Base-by-base conservation (phyloP, 2,888 invertebrate species). In the Nycteola revayana region DNA sequence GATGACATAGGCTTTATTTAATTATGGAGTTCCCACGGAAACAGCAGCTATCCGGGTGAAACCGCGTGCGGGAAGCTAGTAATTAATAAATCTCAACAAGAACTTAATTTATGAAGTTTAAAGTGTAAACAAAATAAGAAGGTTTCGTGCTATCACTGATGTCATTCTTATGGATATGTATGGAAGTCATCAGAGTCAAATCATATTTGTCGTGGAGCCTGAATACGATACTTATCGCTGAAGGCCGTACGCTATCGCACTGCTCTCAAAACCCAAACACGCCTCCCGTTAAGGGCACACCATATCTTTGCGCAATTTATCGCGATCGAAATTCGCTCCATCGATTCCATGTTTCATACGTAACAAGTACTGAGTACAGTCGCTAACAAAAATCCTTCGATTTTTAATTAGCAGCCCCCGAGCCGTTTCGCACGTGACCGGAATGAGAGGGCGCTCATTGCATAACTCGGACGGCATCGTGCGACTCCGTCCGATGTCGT, bases 311-410 rank as follows among this genome's bases (percentile, higher is more conserved):
- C 36, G 38, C 26, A 42, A 56, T 49, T 55, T 55, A 56, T 55
- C 38, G 53, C 30, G 26, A 38, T 24, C 29, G 25, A 11, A 9
- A 25, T 17, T 31, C 14, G 25, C 18, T 7, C 8, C 11, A 17
- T 9, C 10, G 14, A n/a, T 23, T 49, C 31, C 27, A 36, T 41
- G 36, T 10, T 31, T 43, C 39, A 55, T 52, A 38, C 39, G 47
- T 63, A 40, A 61, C 66, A 67, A 68, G 79, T 83, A 14, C 14
- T 14, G n/a, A 21, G 21, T 21, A 80, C 76, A 77, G 62, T 72
- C 62, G 67, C 72, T 69, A 71, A 78, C 80, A 81, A 82, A 85
- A 86, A 82, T 84, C 75, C 72, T 78, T 84, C 84, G 86, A 86
- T 86, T 86, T 87, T 86, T 85, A 87, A 87, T 87, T 86, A 86